A percentile compares a stretch with the other conserved stretches of the same genome.
Evolutionary conservation across 2,113 vertebrate species (phyloP).

Genomic region (Lepidothrix coronata): DNA sequence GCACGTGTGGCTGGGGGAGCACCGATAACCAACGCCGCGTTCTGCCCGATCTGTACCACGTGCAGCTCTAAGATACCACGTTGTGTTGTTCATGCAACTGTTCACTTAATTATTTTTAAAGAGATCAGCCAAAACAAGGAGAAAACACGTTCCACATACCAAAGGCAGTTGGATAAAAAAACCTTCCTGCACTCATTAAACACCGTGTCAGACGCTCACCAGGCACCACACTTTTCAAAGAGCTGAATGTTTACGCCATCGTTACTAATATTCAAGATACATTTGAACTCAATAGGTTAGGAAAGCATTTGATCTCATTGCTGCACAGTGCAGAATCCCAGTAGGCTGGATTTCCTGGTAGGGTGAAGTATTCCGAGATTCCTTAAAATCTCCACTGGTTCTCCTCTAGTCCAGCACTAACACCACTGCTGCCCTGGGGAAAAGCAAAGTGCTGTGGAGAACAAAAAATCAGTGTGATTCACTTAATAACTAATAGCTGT

Average conservation of each 20-base stretch:
- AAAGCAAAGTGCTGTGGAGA: neutral
- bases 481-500: neutral
- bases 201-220: conserved; percentile 27
- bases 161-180: conserved; percentile 1
- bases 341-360: conserved; percentile 9
- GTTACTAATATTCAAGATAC: conserved; percentile 33
- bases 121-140: conserved; percentile 32
- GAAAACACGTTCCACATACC: conserved; percentile 16
- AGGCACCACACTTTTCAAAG: conserved; percentile 16
- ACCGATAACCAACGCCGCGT: neutral
- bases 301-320: conserved; percentile 47
- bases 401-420: neutral
- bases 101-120: conserved; percentile 5
- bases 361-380: neutral
- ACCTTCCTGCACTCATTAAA: conserved; percentile 13
- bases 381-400: neutral
- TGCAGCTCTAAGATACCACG: neutral
- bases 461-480: neutral
- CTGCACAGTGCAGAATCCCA: neutral
- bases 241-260: conserved; percentile 29
- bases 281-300: conserved; percentile 58
- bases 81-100: neutral
- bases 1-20: neutral
- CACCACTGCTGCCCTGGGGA: neutral
- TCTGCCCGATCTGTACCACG: neutral